phyloP scores from a whole-genome alignment of 1,140 invertebrate genomes.

The Drosophila willistoni region DNA sequence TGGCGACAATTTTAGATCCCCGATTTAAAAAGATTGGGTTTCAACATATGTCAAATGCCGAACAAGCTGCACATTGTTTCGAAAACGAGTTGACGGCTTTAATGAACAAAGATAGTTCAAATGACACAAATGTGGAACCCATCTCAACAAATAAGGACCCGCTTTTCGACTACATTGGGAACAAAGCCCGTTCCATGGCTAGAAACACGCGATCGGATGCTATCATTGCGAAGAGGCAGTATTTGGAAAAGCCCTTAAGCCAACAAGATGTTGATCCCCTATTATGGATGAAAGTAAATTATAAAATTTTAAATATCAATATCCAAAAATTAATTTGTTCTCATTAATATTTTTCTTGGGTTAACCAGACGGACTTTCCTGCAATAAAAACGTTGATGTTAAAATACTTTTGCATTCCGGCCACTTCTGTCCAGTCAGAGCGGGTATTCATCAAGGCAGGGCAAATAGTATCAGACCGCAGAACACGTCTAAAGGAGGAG shows the following conservation, averaged over 20 bases:
- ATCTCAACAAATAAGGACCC: not conserved
- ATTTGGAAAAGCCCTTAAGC: not conserved
- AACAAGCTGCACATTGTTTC: conserved; percentile 7
- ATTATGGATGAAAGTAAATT: conserved; percentile 4
- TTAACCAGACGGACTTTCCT: too few species aligned
- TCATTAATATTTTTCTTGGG: too few species aligned
- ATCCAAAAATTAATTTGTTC: too few species aligned
- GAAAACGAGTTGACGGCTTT: conserved; percentile 9
- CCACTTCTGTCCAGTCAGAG: too few species aligned
- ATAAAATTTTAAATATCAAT: too few species aligned
- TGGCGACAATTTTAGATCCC: too few species aligned
- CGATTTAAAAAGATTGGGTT: too few species aligned
- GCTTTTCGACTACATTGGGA: conserved; percentile 3
- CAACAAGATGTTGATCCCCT: not conserved
- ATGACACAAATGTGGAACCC: not conserved
- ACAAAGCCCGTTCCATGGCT: conserved; percentile 3
- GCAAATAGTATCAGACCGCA: too few species aligned
- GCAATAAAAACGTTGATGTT: too few species aligned
- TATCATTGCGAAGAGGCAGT: not conserved
- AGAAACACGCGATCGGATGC: conserved; percentile 5
- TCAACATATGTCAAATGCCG: conserved; percentile 7
- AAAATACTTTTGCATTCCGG: too few species aligned
- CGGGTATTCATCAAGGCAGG: too few species aligned
- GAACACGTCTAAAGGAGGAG: too few species aligned
- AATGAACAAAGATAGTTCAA: conserved; percentile 4